These are phyloP conservation scores for Atlantisia rogersi DNA, from an alignment of 2,113 vertebrate genomes.

Conservation along the genomic window DNA sequence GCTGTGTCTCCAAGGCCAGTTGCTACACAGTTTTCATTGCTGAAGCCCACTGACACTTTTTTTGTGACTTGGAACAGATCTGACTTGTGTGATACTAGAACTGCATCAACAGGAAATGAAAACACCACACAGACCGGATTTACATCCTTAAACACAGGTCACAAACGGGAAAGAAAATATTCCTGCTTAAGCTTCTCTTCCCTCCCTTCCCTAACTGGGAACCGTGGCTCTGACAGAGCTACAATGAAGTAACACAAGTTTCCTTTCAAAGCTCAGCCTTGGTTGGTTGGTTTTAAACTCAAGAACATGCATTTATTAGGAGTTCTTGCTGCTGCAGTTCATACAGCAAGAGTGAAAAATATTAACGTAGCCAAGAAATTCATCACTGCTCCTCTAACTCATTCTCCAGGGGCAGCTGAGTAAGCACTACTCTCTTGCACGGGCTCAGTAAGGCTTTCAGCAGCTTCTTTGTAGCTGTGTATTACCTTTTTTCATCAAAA, in stretches of 20 bases:
- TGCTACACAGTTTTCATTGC: neutral
- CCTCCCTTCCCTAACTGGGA: neutral
- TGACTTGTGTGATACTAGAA: neutral
- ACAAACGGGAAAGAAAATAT: neutral
- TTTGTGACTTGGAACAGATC: neutral
- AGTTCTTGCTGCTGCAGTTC: neutral
- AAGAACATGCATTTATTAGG: neutral
- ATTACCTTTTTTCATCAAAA: neutral
- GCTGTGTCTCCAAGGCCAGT: neutral
- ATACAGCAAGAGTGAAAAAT: neutral
- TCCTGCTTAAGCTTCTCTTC: neutral
- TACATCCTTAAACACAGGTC: neutral
- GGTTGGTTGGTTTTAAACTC: neutral
- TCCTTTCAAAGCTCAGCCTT: neutral
- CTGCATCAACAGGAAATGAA: neutral
- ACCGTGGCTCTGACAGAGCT: neutral
- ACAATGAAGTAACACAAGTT: neutral
- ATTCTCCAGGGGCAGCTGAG: neutral
- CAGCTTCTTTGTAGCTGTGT: neutral
- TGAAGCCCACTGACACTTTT: neutral
- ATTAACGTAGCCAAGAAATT: neutral
- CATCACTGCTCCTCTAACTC: neutral
- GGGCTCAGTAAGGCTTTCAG: neutral
- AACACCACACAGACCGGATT: neutral
- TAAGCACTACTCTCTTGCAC: fast-evolving